phyloP scores from a whole-genome alignment of 2,888 invertebrate species.

The Nipponacmea schrenckii region DNA sequence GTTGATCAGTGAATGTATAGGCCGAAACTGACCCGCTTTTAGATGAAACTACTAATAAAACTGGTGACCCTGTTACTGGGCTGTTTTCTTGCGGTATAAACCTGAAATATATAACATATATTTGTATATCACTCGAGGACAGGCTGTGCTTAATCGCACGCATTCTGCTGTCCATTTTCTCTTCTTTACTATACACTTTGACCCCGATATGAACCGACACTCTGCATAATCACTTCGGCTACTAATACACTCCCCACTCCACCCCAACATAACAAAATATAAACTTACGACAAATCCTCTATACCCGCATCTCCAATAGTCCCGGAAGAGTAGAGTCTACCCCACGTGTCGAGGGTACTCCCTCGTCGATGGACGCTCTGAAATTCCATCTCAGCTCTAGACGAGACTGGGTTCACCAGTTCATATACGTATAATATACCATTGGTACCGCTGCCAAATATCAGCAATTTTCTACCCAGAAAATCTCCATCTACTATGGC shows the following conservation, averaged over 20 bases:
- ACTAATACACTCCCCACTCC: no score
- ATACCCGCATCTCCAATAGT: slow-evolving; percentile 14
- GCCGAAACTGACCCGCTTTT: neutral
- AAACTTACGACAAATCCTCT: slow-evolving; percentile 10
- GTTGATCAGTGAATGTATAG: neutral
- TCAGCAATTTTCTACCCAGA: neutral
- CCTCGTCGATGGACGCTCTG: slow-evolving; percentile 17
- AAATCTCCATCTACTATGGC: slow-evolving; percentile 2
- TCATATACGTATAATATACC: slow-evolving; percentile 14
- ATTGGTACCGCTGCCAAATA: slow-evolving; percentile 8
- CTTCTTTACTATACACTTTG: no score
- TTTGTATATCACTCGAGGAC: no score
- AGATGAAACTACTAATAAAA: neutral
- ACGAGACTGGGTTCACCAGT: neutral
- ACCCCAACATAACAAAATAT: no score
- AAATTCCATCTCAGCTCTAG: neutral
- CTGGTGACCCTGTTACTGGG: neutral
- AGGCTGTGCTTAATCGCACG: no score
- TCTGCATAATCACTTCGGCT: no score
- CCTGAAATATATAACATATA: neutral
- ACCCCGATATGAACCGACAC: no score
- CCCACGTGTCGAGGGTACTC: slow-evolving; percentile 4
- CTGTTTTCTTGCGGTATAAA: neutral
- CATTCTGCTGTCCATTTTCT: no score
- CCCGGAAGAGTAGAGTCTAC: neutral